Evolutionary conservation across 2,797 vertebrate genomes (phyloP), one percentile per base, ranked within the genome.

Genomic region (Parauchenoglanis ngamensis): DNA sequence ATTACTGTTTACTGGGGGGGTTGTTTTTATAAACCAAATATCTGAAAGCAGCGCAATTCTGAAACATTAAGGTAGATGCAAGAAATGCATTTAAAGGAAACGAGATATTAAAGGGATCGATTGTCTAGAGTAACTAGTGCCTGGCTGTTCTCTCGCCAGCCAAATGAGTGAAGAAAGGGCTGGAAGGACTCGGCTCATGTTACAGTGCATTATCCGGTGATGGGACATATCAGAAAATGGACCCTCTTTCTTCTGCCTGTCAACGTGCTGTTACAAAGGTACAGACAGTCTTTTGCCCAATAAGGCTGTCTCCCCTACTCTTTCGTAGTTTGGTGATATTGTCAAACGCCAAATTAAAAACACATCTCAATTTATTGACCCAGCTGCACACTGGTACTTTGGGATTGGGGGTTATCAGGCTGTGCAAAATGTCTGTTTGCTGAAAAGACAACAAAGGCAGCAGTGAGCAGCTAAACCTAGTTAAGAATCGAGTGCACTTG

Each of bases 81-180:
- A 81, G 83, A 88, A 89, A 84, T 86, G 85, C 87, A 90, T 88
- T 91, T 89, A 89, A 78, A 79, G 85, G 81, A 88, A 90, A 89
- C 35, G 84, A 87, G 89, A 90, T 87, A 89, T 83, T 85, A 89
- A 90, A 88, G 63, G 86, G 85, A 91, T 91, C 89, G 85, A 90
- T 91, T 87, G 85, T 86, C 86, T 87, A 59, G 70, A 85, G 80
- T 82, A 86, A 80, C 87, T 76, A 68, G 78, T 87, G 87, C 85
- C 83, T 46, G 88, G 87, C 78, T 72, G 52, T 87, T 87, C 88
- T 61, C 87, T 85, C 83, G 83, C 83, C 84, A 86, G 89, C 76
- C 87, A 87, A 88, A 88, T 90, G 88, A 87, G 84, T 84, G 80
- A 89, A 87, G 83, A 89, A 85, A 83, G 54, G 79, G 61, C 54